These are phyloP conservation scores for Resseliella maxima DNA, from an alignment of 2,888 invertebrate species.

Conservation along the genomic window DNA sequence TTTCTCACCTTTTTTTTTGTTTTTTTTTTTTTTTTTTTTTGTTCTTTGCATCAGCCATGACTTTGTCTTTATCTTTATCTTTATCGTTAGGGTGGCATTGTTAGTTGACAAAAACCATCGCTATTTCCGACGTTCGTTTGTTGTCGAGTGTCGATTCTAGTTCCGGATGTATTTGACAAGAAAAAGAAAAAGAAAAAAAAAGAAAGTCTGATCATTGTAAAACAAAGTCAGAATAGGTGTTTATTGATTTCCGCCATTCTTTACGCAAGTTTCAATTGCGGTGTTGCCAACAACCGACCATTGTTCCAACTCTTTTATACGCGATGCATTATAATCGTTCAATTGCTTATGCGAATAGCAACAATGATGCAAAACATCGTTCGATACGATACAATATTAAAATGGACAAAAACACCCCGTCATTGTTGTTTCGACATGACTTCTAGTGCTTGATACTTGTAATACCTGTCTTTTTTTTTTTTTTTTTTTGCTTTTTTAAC, in stretches of 20 bases:
- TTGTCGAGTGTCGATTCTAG: neutral
- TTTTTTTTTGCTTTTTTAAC: neutral
- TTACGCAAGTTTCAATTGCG: neutral
- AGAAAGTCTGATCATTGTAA: neutral
- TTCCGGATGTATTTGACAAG: slow-evolving; percentile 5
- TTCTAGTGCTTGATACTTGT: neutral
- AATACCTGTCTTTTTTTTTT: neutral
- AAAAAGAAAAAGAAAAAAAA: neutral
- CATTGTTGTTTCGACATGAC: neutral
- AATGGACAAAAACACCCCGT: neutral
- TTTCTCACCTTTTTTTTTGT: neutral
- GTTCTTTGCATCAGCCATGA: neutral
- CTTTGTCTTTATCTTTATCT: neutral
- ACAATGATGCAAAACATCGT: neutral
- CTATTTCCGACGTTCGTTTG: neutral
- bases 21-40: neutral
- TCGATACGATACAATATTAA: neutral
- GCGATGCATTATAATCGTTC: neutral
- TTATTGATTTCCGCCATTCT: slow-evolving; percentile 22
- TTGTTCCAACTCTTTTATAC: neutral
- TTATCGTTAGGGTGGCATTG: neutral
- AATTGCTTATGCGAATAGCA: neutral
- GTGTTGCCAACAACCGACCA: neutral
- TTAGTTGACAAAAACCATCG: neutral
- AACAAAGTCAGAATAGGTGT: slow-evolving; percentile 5